Conservation (phyloP, 2,797 vertebrate species). For the Denticeps clupeoides region DNA sequence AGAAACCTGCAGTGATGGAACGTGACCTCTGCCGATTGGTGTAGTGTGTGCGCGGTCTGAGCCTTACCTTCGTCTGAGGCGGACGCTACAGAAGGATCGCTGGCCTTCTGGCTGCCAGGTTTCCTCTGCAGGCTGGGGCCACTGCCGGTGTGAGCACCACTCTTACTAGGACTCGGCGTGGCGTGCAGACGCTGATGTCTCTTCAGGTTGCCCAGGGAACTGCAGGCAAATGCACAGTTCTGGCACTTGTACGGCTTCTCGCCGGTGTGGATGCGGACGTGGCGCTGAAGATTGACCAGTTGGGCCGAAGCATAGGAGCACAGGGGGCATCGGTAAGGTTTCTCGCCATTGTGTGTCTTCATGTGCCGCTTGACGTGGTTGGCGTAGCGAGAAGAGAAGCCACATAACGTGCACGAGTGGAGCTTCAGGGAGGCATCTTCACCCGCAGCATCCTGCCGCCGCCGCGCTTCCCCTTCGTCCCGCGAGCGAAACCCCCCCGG, state of each 20-base stretch:
- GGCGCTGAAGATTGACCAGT: constrained; percentile 90
- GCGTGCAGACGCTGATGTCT: constrained; percentile 85
- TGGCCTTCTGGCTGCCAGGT: constrained; percentile 23
- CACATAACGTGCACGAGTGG: constrained; percentile 85
- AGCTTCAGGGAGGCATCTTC: constrained; percentile 56
- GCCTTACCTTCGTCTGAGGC: not conserved
- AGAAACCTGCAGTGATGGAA: too few species aligned
- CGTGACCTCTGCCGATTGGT: too few species aligned
- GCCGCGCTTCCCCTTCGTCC: constrained; percentile 29
- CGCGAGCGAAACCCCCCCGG: constrained; percentile 13
- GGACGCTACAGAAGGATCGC: not conserved
- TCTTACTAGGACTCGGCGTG: not conserved
- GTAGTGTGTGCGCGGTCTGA: too few species aligned
- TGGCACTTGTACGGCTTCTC: constrained; percentile 93
- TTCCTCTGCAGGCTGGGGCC: constrained; percentile 38
- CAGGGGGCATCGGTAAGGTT: constrained; percentile 85
- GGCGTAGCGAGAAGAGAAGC: constrained; percentile 91
- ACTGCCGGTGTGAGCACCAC: constrained; percentile 11
- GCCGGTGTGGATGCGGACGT: constrained; percentile 90
- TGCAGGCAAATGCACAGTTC: constrained; percentile 87
- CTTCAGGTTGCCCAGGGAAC: constrained; percentile 93
- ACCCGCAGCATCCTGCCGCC: constrained; percentile 22
- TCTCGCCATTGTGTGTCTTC: constrained; percentile 98
- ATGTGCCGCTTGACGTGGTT: constrained; percentile 97
- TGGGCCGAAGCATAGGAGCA: constrained; percentile 91